Evolutionary conservation across 1,140 invertebrate species (phyloP), one percentile per base, ranked within the genome.

Genomic region (Dendrolimus kikuchii): DNA sequence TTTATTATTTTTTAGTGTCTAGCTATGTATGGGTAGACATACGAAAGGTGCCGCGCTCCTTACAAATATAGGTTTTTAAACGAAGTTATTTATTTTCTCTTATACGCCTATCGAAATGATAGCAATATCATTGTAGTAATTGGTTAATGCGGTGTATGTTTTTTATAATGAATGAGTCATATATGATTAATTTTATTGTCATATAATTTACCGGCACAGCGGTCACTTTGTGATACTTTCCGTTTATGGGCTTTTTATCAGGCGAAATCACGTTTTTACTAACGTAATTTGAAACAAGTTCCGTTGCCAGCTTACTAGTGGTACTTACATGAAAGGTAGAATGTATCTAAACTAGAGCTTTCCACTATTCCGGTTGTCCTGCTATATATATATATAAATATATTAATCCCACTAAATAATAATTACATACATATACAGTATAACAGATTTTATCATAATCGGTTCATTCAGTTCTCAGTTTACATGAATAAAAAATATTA

Each of bases 271-370:
- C 55, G 50, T 59, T 59, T 60, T 60, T 53, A 64, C 52, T 52
- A 45, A 62, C 23, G 23, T 23, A 2, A 1, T 58, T 59, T 6
- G 42, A 69, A 69, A 69, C 64, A 48, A 62, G 63, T 66, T 62
- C 56, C 8, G 48, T 64, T 64, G 57, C 56, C 57, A 64, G 58
- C 66, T 64, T 55, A 40, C 54, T 50, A 49, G 52, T 61, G 60
- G 65, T 58, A 53, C 38, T 45, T 53, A 60, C 51, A 51, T 58
- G 51, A 56, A 64, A 53, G 52, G 23, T 23, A 53, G 48, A 46
- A 37, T 40, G n/a, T 8, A 8, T 9, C 10, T 39, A 50, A 51
- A 43, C 46, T 56, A 53, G 37, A 53, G 58, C 64, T 55, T 59
- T 55, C 63, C 60, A 59, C 60, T 62, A 48, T 62, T 55, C 53